Evolutionary conservation across 2,888 invertebrate genomes (phyloP), one percentile per base, ranked within the genome.

Genomic region (Scrobipalpa costella): DNA sequence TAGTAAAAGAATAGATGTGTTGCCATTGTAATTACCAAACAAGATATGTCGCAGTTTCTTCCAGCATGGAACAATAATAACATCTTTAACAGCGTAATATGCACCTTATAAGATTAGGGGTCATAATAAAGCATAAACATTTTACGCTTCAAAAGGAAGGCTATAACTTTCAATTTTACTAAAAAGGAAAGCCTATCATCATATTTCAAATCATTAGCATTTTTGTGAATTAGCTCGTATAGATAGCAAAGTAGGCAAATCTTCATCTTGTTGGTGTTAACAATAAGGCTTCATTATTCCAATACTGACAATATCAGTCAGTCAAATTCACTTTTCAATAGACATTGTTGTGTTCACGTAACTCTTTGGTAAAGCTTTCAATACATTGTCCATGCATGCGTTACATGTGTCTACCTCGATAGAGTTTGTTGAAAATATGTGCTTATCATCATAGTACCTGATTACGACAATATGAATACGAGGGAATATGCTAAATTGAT

Each of bases 271-370:
- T 44, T 2, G 44, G 44, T 13, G 40, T 13, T 13, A 40, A 40
- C 13, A 40, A 11, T 11, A 44, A 3, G 1, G 15, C 44, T 27
- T 44, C 5, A 44, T 44, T 15, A 44, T 15, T n/a, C 15, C n/a
- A 44, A 44, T 44, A 44, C 9, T 44, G n/a, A 15, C 15, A 44
- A 44, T n/a, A 44, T 44, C n/a, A 44, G 44, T 15, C 15, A n/a
- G n/a, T 44, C 44, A 44, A 44, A 44, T 44, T 3, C 44, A 44
- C n/a, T 44, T 44, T 40, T 44, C n/a, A n/a, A 44, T 44, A 44
- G n/a, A 15, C 44, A 15, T 44, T 44, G 44, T 44, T n/a, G 6
- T n/a, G 15, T 44, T 44, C 2, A 40, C 9, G 44, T 44, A n/a
- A 44, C n/a, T 15, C 15, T 15, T 44, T 44, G 27, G 27, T 27